phyloP scores from a whole-genome alignment of 2,888 invertebrate genomes.

The Catocala nupta region DNA sequence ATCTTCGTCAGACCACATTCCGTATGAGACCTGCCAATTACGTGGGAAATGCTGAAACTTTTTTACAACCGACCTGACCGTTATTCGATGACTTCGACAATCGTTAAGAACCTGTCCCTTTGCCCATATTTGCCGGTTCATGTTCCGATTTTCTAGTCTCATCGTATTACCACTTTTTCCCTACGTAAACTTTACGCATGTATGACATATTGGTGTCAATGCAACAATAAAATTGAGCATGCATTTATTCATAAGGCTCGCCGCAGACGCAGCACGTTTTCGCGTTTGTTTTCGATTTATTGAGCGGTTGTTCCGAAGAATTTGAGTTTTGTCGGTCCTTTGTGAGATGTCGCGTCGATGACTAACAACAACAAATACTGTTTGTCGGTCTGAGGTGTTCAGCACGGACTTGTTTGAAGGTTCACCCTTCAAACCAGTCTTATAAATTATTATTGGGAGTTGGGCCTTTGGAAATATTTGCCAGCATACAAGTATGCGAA shows the following conservation, averaged over 20 bases:
- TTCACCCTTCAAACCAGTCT: not conserved
- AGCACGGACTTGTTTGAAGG: slow-evolving; percentile 5
- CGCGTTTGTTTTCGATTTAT: slow-evolving; percentile 58
- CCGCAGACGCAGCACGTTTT: slow-evolving; percentile 40
- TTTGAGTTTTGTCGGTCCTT: slow-evolving; percentile 26
- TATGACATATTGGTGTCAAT: slow-evolving; percentile 81
- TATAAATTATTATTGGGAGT: not conserved
- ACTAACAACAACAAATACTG: slow-evolving; percentile 9
- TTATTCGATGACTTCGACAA: slow-evolving; percentile 80
- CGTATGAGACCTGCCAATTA: slow-evolving; percentile 79
- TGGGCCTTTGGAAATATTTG: not conserved
- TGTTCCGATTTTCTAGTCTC: slow-evolving; percentile 84
- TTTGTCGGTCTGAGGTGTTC: slow-evolving; percentile 5
- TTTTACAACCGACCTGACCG: slow-evolving; percentile 72
- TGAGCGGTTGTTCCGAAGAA: slow-evolving; percentile 57
- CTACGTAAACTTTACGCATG: slow-evolving; percentile 59
- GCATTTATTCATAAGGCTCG: slow-evolving; percentile 71
- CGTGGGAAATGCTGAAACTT: slow-evolving; percentile 72
- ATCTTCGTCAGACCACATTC: slow-evolving; percentile 80
- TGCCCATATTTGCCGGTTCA: slow-evolving; percentile 67
- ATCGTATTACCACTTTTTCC: slow-evolving; percentile 76
- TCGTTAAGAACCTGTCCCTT: slow-evolving; percentile 75
- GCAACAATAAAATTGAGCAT: slow-evolving; percentile 82
- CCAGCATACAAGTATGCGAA: not conserved
- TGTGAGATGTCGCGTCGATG: slow-evolving; percentile 7